Conservation (phyloP, 2,113 vertebrate genomes). For the Bothrops jararaca region DNA sequence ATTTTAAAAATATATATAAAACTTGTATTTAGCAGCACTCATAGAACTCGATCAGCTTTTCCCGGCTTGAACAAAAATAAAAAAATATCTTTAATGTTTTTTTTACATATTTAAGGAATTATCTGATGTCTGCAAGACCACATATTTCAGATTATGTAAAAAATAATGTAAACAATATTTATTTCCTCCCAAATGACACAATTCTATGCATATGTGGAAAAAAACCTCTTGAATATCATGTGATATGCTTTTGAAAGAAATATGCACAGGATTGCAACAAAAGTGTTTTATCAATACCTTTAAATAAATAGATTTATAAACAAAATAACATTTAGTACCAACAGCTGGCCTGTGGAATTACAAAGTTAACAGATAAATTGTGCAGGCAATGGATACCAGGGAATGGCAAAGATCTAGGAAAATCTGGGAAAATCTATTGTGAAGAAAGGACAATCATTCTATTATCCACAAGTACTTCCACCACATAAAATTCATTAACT, state of each 20-base stretch:
- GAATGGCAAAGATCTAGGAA: background rate
- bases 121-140: slow-evolving; percentile 44
- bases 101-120: slow-evolving; percentile 32
- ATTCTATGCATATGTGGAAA: slow-evolving; percentile 1
- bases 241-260: background rate
- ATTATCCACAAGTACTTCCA: background rate
- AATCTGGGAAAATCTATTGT: background rate
- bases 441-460: background rate
- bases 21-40: slow-evolving; percentile 23
- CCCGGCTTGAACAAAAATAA: slow-evolving; percentile 7
- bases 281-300: background rate
- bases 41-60: slow-evolving; percentile 34
- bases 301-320: slow-evolving; percentile 7
- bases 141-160: slow-evolving; percentile 52
- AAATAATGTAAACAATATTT: slow-evolving; percentile 39
- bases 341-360: background rate
- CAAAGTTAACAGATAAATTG: background rate
- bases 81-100: slow-evolving; percentile 45
- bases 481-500: background rate
- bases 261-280: background rate
- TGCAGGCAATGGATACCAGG: background rate
- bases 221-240: background rate
- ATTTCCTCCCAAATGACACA: background rate
- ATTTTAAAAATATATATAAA: background rate
- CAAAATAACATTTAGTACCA: slow-evolving; percentile 20